Percentiles rank a stretch among this genome's conserved stretches.
Conservation (phyloP, 2,797 vertebrate species). For the Urocyon cinereoargenteus region DNA sequence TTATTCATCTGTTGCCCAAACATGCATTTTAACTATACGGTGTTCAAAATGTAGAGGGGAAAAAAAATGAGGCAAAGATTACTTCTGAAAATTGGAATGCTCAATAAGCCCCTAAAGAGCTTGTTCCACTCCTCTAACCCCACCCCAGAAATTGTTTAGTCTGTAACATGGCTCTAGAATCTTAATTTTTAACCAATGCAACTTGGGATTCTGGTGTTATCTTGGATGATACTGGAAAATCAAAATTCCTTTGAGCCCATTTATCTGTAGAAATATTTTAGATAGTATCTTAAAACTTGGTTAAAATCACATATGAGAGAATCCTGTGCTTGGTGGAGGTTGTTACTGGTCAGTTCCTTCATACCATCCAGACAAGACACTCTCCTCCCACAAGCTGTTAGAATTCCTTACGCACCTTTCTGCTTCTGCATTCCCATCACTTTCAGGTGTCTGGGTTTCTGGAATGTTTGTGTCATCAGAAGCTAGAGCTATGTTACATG, state of each 20-base stretch:
- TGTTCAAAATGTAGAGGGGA: not conserved
- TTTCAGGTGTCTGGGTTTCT: slow-evolving; percentile 14
- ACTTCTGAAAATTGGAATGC: not conserved
- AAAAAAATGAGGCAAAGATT: not conserved
- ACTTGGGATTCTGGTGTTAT: slow-evolving; percentile 4
- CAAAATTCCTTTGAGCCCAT: slow-evolving; percentile 14
- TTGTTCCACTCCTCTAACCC: not conserved
- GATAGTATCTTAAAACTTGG: slow-evolving; percentile 19
- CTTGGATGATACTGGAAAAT: slow-evolving; percentile 13
- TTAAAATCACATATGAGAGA: not conserved
- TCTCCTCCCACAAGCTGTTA: not conserved
- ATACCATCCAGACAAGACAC: not conserved
- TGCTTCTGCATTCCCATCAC: slow-evolving; percentile 1
- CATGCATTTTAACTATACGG: slow-evolving; percentile 35
- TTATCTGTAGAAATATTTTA: slow-evolving; percentile 40
- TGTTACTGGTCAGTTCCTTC: not conserved
- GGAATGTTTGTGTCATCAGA: not conserved
- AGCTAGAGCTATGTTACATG: not conserved
- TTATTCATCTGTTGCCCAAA: slow-evolving; percentile 1
- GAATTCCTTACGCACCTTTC: slow-evolving; percentile 8
- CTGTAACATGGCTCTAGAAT: slow-evolving; percentile 25
- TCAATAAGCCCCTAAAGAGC: not conserved
- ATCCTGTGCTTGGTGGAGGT: not conserved
- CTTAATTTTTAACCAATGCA: slow-evolving; percentile 21
- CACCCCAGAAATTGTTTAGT: not conserved